These are phyloP conservation scores for Poecilia picta DNA, from an alignment of 2,797 vertebrate genomes.

Conservation along the genomic window DNA sequence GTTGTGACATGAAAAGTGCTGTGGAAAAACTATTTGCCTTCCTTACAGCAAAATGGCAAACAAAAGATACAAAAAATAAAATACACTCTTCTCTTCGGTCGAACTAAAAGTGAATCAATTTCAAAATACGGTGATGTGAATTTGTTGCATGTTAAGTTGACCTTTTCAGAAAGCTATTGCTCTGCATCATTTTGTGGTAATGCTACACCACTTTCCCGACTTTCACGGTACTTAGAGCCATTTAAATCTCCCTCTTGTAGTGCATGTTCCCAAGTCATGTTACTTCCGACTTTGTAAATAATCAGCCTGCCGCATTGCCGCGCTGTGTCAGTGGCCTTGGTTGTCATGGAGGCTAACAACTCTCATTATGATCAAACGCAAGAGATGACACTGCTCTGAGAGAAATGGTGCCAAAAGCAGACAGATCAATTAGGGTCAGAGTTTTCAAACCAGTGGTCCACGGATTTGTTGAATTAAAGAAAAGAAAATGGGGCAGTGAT, in stretches of 20 bases:
- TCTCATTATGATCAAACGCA: conserved; percentile 73
- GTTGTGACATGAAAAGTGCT: background rate
- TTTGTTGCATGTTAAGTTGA: conserved; percentile 22
- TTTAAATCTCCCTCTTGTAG: conserved; percentile 47
- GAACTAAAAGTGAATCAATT: conserved; percentile 18
- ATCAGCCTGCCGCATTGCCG: conserved; percentile 52
- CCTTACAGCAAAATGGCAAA: background rate
- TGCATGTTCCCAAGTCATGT: conserved; percentile 43
- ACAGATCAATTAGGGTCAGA: conserved; percentile 69
- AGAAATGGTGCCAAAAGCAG: conserved; percentile 53
- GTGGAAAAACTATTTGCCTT: background rate
- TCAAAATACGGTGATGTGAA: conserved; percentile 13
- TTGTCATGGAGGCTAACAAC: conserved; percentile 76
- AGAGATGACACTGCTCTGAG: conserved; percentile 57
- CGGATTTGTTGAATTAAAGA: conserved; percentile 36
- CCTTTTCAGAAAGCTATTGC: conserved; percentile 21
- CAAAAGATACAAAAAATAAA: background rate
- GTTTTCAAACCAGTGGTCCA: conserved; percentile 51
- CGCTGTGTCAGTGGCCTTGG: conserved; percentile 63
- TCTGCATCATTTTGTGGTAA: conserved; percentile 26
- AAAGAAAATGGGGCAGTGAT: conserved; percentile 22
- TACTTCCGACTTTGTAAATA: conserved; percentile 68
- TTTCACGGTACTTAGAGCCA: conserved; percentile 31
- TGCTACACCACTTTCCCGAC: conserved; percentile 41
- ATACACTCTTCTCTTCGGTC: background rate